Evolutionary conservation across 2,797 vertebrate species (phyloP), one percentile per base, ranked within the genome.

Genomic region (Gouania willdenowi): DNA sequence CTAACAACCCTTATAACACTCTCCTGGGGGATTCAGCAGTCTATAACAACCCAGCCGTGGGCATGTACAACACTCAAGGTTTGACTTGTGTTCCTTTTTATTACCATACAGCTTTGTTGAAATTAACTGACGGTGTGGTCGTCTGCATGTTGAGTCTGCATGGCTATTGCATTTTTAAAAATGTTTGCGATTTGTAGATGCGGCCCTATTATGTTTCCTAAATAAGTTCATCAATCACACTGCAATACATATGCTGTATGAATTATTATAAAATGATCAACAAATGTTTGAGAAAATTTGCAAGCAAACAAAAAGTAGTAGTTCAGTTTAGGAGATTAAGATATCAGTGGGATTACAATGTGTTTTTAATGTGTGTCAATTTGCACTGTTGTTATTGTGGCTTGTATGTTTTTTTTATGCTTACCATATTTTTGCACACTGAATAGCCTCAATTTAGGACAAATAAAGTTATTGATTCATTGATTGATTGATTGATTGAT

Each of bases 1-100:
- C 95, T 98, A 98, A 97, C 93, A 94, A 97, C 91, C 97, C 95
- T 86, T 99, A 99, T 97, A 98, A 98, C 91, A 97, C 97, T 89
- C 94, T 99, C 91, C 94, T 98, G 85, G 97, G 94, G 92, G 96
- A 99, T 87, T 93, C 94, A 60, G 95, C 94, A 80, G 95, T 97
- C 91, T 98, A 93, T 95, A 98, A 99, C 94, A 96, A 98, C 93
- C 97, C 96, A 82, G 91, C 94, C 78, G 90, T 93, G 89, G 95
- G 93, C 94, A 97, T 97, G 94, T 99, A 98, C 94, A 98, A 97
- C 93, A 89, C 94, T 82, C 95, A 96, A 99, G 96, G 96, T 99
- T 94, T 95, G 94, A 90, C 85, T 75, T 58, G 75, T 72, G 49
- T 80, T 83, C 46, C 48, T 77, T 47, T n/a, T 65, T 71, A 35